Conservation (phyloP, 2,888 invertebrate species). For the Sialis lutaria region DNA sequence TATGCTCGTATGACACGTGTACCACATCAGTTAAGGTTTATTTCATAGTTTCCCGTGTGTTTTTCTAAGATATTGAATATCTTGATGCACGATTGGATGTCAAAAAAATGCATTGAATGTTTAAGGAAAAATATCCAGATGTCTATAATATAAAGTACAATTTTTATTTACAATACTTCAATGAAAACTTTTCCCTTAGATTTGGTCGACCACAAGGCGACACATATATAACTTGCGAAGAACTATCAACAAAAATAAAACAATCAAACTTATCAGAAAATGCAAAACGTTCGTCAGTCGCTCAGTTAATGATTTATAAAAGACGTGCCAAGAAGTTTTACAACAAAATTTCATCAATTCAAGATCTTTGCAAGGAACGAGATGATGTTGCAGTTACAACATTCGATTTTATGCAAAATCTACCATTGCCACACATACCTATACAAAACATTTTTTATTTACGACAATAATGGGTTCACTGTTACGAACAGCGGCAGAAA, state of each 20-base stretch:
- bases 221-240: constrained; percentile 11
- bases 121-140: constrained; percentile 10
- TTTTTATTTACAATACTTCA: constrained; percentile 12
- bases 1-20: too few species aligned
- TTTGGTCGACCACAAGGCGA: constrained; percentile 14
- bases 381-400: constrained; percentile 9
- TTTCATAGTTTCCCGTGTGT: too few species aligned
- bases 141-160: constrained; percentile 10
- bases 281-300: constrained; percentile 11
- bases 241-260: constrained; percentile 10
- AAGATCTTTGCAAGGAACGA: constrained; percentile 8
- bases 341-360: constrained; percentile 9
- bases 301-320: constrained; percentile 11
- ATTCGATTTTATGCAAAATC: constrained; percentile 14
- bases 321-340: constrained; percentile 13
- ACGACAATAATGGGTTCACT: constrained; percentile 12
- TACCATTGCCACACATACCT: constrained; percentile 12
- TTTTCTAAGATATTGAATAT: constrained; percentile 10
- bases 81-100: constrained; percentile 13
- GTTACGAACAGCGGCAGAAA: too few species aligned
- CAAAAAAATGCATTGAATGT: constrained; percentile 12
- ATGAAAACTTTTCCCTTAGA: constrained; percentile 11
- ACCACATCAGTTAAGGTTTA: too few species aligned
- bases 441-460: constrained; percentile 13
- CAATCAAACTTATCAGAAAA: constrained; percentile 7